Conservation (phyloP, 2,797 vertebrate genomes). For the Eulemur albifrons region DNA sequence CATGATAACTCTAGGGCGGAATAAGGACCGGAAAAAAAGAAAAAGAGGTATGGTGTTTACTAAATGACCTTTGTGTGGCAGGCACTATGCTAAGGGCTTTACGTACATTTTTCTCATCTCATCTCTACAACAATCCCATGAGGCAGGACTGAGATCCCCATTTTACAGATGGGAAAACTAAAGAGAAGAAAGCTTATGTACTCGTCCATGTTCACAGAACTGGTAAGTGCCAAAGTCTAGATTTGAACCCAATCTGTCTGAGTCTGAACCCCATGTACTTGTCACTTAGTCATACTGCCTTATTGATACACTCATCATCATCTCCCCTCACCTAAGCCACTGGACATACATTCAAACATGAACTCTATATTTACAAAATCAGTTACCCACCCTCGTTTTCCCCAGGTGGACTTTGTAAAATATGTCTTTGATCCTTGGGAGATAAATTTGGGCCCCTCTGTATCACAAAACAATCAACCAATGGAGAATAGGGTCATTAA, state of each 20-base stretch:
- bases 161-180: constrained; percentile 17
- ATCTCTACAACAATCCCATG: not conserved
- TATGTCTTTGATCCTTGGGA: not conserved
- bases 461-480: constrained; percentile 36
- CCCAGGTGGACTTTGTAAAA: not conserved
- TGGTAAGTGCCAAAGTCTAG: not conserved
- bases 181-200: not conserved
- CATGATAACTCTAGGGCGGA: constrained; percentile 23
- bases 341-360: not conserved
- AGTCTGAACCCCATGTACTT: not conserved
- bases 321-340: not conserved
- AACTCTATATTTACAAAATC: constrained; percentile 32
- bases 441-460: not conserved
- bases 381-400: not conserved
- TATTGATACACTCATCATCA: not conserved
- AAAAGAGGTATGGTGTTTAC: not conserved
- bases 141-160: not conserved
- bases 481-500: not conserved
- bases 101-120: not conserved
- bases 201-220: not conserved
- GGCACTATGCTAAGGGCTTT: not conserved
- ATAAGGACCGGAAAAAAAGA: not conserved
- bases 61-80: not conserved
- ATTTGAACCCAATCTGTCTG: not conserved
- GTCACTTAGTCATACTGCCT: not conserved